Conservation (phyloP, 2,888 invertebrate species). For the Gortyna flavago region DNA sequence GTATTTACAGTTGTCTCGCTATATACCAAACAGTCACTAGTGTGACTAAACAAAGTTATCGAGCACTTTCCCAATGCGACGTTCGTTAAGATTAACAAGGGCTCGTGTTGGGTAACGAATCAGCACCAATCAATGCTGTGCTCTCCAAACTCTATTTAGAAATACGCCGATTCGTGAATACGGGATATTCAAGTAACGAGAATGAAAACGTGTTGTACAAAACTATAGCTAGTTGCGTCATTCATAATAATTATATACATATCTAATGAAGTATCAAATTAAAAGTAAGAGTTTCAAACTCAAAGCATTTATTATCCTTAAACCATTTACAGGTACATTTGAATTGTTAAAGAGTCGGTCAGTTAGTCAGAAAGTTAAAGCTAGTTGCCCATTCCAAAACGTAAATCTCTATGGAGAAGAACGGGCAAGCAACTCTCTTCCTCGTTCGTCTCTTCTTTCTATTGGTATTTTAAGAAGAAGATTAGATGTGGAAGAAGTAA, state of each 20-base stretch:
- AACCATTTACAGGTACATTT: background rate
- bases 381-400: background rate
- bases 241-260: background rate
- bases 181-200: background rate
- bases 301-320: background rate
- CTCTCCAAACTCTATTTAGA: constrained; percentile 40
- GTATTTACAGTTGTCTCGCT: constrained; percentile 22
- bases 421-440: background rate
- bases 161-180: constrained; percentile 20
- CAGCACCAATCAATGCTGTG: constrained; percentile 66
- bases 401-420: background rate
- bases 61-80: constrained; percentile 61
- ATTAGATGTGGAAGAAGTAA: background rate
- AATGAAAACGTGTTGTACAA: background rate
- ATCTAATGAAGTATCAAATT: background rate
- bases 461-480: background rate
- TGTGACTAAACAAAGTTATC: constrained; percentile 64
- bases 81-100: constrained; percentile 75
- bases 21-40: constrained; percentile 43
- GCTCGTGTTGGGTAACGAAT: constrained; percentile 65
- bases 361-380: background rate
- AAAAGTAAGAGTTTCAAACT: background rate
- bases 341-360: background rate
- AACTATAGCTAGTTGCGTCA: too few relatives aligned
- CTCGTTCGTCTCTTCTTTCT: background rate